Conservation (phyloP, 2,797 vertebrate genomes). For the Muraenolepis orangiensis region DNA sequence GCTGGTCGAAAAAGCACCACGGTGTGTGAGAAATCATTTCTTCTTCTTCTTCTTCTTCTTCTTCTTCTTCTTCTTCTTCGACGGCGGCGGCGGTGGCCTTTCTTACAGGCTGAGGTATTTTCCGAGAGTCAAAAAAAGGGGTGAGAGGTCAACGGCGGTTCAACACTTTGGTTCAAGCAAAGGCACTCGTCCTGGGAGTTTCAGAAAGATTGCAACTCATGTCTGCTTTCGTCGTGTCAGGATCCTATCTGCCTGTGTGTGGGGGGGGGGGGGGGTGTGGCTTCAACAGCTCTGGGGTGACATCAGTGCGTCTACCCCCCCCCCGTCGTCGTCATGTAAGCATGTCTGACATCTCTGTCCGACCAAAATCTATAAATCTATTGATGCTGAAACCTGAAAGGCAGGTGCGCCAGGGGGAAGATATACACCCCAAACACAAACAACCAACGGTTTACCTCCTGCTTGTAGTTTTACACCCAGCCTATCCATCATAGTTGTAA, state of each 20-base stretch:
- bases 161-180: slow-evolving; percentile 99
- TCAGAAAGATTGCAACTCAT: slow-evolving; percentile 90
- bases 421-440: neutral
- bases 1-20: slow-evolving; percentile 95
- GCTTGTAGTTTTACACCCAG: neutral
- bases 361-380: neutral
- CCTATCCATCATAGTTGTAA: neutral
- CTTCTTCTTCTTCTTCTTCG: slow-evolving; percentile 83
- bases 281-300: slow-evolving; percentile 59
- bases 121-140: slow-evolving; percentile 97
- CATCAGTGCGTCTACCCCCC: slow-evolving; percentile 60
- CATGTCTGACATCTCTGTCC: slow-evolving; percentile 44
- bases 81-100: slow-evolving; percentile 92
- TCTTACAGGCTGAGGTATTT: slow-evolving; percentile 99
- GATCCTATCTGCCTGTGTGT: slow-evolving; percentile 65
- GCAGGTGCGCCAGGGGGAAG: slow-evolving; percentile 23
- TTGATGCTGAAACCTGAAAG: slow-evolving; percentile 33
- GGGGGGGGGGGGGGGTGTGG: slow-evolving; percentile 24
- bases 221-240: slow-evolving; percentile 72
- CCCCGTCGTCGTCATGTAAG: slow-evolving; percentile 57
- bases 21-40: slow-evolving; percentile 79
- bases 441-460: neutral
- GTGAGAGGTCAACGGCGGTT: slow-evolving; percentile 99
- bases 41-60: slow-evolving; percentile 85
- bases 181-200: slow-evolving; percentile 99